These are phyloP conservation scores for Crotalus horridus DNA, from an alignment of 2,113 vertebrate genomes.

Conservation along the genomic window DNA sequence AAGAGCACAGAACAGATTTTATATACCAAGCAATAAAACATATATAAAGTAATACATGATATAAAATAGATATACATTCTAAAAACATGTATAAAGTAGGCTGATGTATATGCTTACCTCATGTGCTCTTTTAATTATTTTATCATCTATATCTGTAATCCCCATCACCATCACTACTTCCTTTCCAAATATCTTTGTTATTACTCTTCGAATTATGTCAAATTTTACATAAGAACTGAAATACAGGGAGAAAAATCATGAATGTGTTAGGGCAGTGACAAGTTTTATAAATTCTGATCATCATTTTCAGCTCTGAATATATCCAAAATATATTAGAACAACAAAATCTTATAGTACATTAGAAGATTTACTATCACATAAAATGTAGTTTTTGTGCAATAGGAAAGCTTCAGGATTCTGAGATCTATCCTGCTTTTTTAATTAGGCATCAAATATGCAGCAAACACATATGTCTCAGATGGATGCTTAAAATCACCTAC, in stretches of 20 bases:
- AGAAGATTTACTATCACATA: not conserved
- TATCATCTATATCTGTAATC: slow-evolving; percentile 94
- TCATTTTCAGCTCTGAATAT: not conserved
- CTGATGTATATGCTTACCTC: slow-evolving; percentile 72
- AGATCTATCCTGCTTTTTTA: not conserved
- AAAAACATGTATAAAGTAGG: not conserved
- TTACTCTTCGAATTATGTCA: slow-evolving; percentile 88
- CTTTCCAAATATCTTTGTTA: slow-evolving; percentile 82
- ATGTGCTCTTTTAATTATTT: slow-evolving; percentile 84
- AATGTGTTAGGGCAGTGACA: not conserved
- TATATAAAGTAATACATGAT: not conserved
- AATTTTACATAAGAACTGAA: slow-evolving; percentile 92
- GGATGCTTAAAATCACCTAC: not conserved
- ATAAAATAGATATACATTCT: not conserved
- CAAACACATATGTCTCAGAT: not conserved
- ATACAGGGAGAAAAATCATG: slow-evolving; percentile 14
- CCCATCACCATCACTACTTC: slow-evolving; percentile 91
- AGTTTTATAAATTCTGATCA: too few relatives aligned
- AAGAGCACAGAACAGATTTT: not conserved
- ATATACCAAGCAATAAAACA: not conserved
- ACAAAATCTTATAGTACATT: not conserved
- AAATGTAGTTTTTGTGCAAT: too few relatives aligned
- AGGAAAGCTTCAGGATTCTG: not conserved
- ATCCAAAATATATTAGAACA: not conserved
- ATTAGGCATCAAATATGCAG: not conserved